These are phyloP conservation scores for honey bee (Apis mellifera) DNA, from an alignment of 1,140 invertebrate genomes.

Conservation along the genomic window DNA sequence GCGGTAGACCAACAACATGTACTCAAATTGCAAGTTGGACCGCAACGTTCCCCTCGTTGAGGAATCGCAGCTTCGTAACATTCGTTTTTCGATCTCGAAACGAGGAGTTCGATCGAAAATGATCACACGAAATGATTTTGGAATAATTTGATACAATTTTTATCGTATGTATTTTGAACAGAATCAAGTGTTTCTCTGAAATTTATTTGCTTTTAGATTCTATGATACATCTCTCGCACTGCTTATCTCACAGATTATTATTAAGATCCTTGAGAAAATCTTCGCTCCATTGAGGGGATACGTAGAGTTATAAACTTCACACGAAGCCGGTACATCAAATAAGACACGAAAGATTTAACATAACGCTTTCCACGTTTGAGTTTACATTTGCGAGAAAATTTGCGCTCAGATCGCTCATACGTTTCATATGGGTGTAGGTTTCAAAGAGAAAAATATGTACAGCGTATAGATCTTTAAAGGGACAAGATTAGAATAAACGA, in stretches of 20 bases:
- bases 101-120: background rate
- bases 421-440: background rate
- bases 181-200: no score
- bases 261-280: no score
- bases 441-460: background rate
- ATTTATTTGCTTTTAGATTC: no score
- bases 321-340: background rate
- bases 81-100: background rate
- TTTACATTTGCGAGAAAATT: background rate
- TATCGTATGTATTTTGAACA: no score
- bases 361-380: background rate
- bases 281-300: no score
- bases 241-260: no score
- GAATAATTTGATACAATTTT: no score
- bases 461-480: no score
- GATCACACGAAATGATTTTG: no score
- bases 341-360: background rate
- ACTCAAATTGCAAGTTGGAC: slow-evolving; percentile 10
- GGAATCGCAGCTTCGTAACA: background rate
- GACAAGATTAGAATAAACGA: no score
- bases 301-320: background rate
- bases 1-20: background rate
- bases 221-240: no score
- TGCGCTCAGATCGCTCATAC: background rate
- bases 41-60: background rate